These are phyloP conservation scores for Oreotrochilus melanogaster DNA, from an alignment of 2,113 vertebrate genomes.

Conservation along the genomic window DNA sequence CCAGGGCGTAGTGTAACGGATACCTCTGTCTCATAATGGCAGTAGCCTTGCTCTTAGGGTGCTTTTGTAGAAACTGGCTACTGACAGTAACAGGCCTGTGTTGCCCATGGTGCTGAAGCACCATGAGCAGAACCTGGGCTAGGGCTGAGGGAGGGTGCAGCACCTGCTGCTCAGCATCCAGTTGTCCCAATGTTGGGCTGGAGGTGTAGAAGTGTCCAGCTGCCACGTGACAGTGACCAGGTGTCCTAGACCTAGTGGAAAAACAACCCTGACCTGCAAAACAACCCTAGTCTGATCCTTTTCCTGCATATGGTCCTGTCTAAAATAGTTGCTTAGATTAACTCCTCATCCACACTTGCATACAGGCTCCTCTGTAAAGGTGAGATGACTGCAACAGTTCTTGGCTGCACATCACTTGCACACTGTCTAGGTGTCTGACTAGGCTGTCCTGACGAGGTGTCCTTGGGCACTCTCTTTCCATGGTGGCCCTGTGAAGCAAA, in stretches of 20 bases:
- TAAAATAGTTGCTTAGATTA: neutral
- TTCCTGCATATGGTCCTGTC: neutral
- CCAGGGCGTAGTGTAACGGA: neutral
- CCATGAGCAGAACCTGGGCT: no score
- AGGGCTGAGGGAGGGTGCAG: no score
- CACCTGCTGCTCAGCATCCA: no score
- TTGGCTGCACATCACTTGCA: neutral
- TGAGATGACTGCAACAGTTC: neutral
- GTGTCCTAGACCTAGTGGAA: neutral
- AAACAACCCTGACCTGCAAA: neutral
- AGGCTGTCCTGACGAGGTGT: neutral
- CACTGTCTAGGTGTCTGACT: neutral
- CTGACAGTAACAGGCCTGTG: no score
- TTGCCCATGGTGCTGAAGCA: no score
- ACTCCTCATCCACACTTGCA: neutral
- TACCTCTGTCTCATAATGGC: neutral
- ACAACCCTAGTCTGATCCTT: neutral
- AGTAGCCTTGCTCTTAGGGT: neutral
- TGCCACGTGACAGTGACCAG: no score
- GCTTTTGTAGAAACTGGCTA: accelerated
- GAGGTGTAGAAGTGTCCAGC: no score
- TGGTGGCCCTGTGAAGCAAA: neutral
- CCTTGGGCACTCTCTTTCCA: neutral
- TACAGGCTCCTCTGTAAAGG: neutral
- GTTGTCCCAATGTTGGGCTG: no score